These are phyloP conservation scores for Arrhopalites spinosus DNA, from an alignment of 2,888 invertebrate species.

Conservation along the genomic window DNA sequence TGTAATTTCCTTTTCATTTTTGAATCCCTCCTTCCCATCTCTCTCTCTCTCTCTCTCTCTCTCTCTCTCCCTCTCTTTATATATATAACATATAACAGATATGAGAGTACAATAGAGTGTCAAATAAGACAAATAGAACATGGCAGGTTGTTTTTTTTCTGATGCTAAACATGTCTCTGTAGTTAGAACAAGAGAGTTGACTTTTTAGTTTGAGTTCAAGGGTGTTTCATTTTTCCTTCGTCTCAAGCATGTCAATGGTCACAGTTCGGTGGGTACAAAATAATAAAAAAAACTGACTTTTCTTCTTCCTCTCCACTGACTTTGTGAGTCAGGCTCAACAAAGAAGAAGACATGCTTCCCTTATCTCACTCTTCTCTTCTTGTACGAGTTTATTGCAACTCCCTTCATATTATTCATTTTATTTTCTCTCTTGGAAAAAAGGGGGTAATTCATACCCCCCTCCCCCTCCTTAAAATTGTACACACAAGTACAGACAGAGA, in stretches of 20 bases:
- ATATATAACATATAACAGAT: no score
- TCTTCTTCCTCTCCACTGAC: conserved; percentile 24
- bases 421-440: neutral
- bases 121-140: conserved; percentile 20
- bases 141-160: neutral
- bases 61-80: no score
- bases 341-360: neutral
- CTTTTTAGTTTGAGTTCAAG: no score
- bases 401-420: neutral
- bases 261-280: conserved; percentile 20
- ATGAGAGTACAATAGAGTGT: neutral
- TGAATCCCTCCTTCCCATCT: no score
- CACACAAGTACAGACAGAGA: no score
- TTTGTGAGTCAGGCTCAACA: conserved; percentile 17
- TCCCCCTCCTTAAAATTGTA: no score
- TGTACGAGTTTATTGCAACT: no score
- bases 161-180: neutral
- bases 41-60: no score
- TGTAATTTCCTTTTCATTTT: conserved; percentile 24
- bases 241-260: conserved; percentile 42
- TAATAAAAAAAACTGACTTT: conserved; percentile 23
- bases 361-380: no score
- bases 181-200: no score
- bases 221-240: conserved; percentile 32
- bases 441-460: no score